Evolutionary conservation across 1,140 invertebrate genomes (phyloP), one percentile per base, ranked within the genome.

Genomic region (Prorops nasuta): DNA sequence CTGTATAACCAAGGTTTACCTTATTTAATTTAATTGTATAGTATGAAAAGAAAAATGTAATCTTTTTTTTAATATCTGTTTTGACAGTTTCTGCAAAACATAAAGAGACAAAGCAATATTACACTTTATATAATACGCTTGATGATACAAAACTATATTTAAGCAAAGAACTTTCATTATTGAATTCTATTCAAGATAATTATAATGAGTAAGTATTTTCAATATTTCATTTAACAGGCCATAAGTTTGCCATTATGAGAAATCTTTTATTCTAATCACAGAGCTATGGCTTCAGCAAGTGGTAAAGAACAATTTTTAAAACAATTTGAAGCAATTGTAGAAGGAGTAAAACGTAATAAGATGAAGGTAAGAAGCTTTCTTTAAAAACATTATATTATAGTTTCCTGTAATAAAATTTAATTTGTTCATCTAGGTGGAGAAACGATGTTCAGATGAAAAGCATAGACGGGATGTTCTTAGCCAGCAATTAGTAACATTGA

Each of bases 21-120:
- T 36, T 24, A 55, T 35, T 48, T 35, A 18, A 24, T 41, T 36
- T 15, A 40, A 3, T 16, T 17, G n/a, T 18, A 32, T 44, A 1
- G 20, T 8, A 36, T 24, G 22, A 43, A 9, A 9, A 24, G 3
- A 28, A 48, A 44, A 22, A 20, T 20, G 14, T 20, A 43, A 55
- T 57, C 35, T 59, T 59, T 62, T 56, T 64, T n/a, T n/a, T n/a
- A n/a, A n/a, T n/a, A n/a, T n/a, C n/a, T n/a, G n/a, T n/a, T n/a
- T 47, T 83, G 84, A 47, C 71, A 96, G 94, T 98, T 69, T 88
- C 92, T 49, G 87, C 89, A 19, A 97, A 94, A 64, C 94, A 98
- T 65, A 89, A 90, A 69, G 94, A 98, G 82, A 98, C 94, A 0
- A 98, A 98, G 73, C 93, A 98, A 78, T 96, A 94, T 80, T 98